Base-by-base conservation (phyloP, 23 tunicate genomes). In the Botrylloides violaceus region DNA sequence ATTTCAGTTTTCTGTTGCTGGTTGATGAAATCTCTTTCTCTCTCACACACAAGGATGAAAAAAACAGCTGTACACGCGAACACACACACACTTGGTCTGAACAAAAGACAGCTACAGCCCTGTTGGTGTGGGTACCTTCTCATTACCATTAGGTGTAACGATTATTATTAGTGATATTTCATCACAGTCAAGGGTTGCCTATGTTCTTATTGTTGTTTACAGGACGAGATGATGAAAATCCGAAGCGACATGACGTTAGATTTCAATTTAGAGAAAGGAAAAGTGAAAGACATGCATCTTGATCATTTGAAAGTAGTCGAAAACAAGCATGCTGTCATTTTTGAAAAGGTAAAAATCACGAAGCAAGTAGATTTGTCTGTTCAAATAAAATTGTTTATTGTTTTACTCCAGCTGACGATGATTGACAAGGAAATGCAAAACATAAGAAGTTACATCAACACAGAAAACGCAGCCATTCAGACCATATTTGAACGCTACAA, bases 271-370 rank as follows among this genome's bases (percentile, higher is more conserved):
- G 74, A 68, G 74, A 68, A 68, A 39, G 74, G 31, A 68, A 68
- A 68, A 68, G 74, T 68, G 23, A 68, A 68, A 36, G 74, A 68
- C 64, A 68, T 68, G 74, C 74, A 68, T 68, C 56, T 39, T 15
- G 74, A 68, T 19, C 74, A 68, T 39, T 43, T 68, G 22, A 1
- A 3, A 23, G 23, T 36, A 15, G 74, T 68, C 15, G 74, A 68
- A 25, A 28, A 68, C 18, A 68, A 68, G 36, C 74, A 68, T 36
- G 57, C 58, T 19, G 36, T 12, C 20, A 35, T 68, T 0, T 36
- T 68, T 68, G 74, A 68, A 37, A 68, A 68, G 57, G 74, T 68
- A 32, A 60, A 24, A 60, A 60, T n/a, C n/a, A n/a, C n/a, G n/a
- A n/a, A n/a, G n/a, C n/a, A n/a, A n/a, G n/a, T n/a, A n/a, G n/a